Evolutionary conservation across 2,113 vertebrate genomes (phyloP), one percentile per base, ranked within the genome.

Genomic region (Patagioenas fasciata): DNA sequence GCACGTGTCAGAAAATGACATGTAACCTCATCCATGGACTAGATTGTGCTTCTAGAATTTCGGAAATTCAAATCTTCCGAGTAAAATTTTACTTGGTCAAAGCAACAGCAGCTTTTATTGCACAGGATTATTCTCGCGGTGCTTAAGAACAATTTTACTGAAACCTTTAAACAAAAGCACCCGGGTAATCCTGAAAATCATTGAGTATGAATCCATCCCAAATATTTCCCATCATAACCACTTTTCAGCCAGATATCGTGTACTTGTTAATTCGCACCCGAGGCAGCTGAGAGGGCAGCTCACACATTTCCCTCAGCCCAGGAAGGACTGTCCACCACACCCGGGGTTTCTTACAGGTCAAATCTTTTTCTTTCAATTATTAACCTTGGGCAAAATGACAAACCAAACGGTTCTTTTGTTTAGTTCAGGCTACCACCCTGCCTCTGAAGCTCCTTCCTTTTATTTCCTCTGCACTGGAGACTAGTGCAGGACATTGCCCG

Each of bases 281-380:
- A 82, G 93, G 89, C 89, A 91, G 87, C 87, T 95, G 91, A 80
- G 81, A 82, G 58, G 84, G 66, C 10, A 0, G 62, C 84, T 93
- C 1, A 0, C 87, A 50, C 0, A 3, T 15, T 95, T 95, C 74
- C 87, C 93, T 75, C 94, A 92, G 91, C 91, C 96, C 91, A 80
- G 93, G 94, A 97, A 96, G 32, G 61, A 5, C 74, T 95, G 53
- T 89, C 54, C 88, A 88, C 94, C 95, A 95, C 96, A 77, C 96
- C 95, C 95, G 8, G 62, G 87, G 94, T 93, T 91, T 85, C 89
- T 91, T 65, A 50, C 84, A 88, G 96, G 96, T 95, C 96, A 95
- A 6, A 85, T 66, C 54, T 88, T 89, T 93, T 82, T 54, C 70
- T 95, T 94, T 96, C 91, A 93, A 47, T 89, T 73, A 85, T 40